Base-by-base conservation (phyloP, 2,888 invertebrate species). In the Prenolepis imparis region DNA sequence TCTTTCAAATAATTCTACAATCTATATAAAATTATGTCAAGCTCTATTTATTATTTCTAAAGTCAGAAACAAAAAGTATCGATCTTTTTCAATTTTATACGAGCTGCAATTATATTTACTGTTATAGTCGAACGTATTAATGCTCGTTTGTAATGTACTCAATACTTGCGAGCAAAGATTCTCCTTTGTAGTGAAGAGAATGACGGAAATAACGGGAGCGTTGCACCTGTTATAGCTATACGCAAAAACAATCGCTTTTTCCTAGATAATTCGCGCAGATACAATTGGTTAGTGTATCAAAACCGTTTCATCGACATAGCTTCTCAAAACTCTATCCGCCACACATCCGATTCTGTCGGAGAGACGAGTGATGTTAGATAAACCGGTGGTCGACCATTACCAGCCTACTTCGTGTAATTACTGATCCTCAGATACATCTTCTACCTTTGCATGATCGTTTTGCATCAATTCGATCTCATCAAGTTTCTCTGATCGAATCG, bases 361-460 rank as follows among this genome's bases (percentile, higher is more conserved):
- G 72, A 78, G 82, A 80, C 68, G 66, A 52, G 39, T 59, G 86
- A 87, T 90, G 81, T 70, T 88, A 89, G 89, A 90, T 90, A 89
- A 88, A 86, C 68, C 68, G 32, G 64, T 81, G 84, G 72, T 73
- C 87, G 82, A 73, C 87, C 86, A 90, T 90, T 88, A 88, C 86
- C 78, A 81, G 84, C 59, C 67, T 82, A 81, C 63, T 59, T 66
- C 85, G 59, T 86, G 89, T 90, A 90, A 90, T 90, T 90, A 84
- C 90, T 89, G 89, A 90, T 90, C 87, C 66, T 57, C 80, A 73
- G 90, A 90, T 90, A 90, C 68, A 67, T 72, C 70, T 75, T 48
- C 55, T 66, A 41, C 24, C 28, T 70, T 36, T 36, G 44, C 72
- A 8, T 28, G 32, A 52, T 73, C 41, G 77, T 88, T 80, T 63